Base-by-base conservation (phyloP, 2,797 vertebrate species). In the Enteromius thamalakanensis region DNA sequence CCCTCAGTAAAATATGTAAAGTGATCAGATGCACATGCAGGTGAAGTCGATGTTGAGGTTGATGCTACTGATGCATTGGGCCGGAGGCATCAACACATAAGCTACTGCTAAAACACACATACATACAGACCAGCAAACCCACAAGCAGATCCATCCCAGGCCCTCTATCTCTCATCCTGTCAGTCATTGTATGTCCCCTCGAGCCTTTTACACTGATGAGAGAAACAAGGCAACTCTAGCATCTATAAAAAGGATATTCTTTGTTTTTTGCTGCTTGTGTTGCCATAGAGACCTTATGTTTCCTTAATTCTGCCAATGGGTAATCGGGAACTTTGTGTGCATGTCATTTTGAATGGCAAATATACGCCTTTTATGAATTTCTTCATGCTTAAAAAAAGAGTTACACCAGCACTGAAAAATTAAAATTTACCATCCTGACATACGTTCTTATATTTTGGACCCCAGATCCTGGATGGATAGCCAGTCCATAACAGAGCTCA, bases 121-220 rank as follows among this genome's bases (percentile, higher is more conserved):
- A 77, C 58, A 83, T n/a, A 68, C 51, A 91, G 88, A 87, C 72
- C 90, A 88, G 89, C 87, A 75, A 91, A 91, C 90, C 89, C 89
- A 89, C 90, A 91, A 91, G 88, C 91, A 87, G 6, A 88, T 88
- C 83, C 89, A 89, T 89, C 89, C 86, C 89, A 87, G 87, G 40
- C 45, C 80, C 87, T 89, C 42, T 29, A 55, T 83, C 89, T 90
- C 89, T 87, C 87, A 86, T 85, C 84, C 79, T 90, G 85, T 91
- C 86, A 90, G 88, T 86, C 87, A 88, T 82, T n/a, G 65, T 87
- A 88, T 37, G 64, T 93, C 92, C 90, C 91, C 60, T 82, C 89
- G 87, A 91, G 88, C 88, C 89, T 55, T 55, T 84, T 90, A 87
- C 89, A 89, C 90, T 90, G 92, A 93, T 90, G 91, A 93, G 89